A percentile compares a stretch with the other conserved stretches of the same genome.
phyloP scores from a whole-genome alignment of 2,113 vertebrate species.

The Gnathonemus longibarbis region DNA sequence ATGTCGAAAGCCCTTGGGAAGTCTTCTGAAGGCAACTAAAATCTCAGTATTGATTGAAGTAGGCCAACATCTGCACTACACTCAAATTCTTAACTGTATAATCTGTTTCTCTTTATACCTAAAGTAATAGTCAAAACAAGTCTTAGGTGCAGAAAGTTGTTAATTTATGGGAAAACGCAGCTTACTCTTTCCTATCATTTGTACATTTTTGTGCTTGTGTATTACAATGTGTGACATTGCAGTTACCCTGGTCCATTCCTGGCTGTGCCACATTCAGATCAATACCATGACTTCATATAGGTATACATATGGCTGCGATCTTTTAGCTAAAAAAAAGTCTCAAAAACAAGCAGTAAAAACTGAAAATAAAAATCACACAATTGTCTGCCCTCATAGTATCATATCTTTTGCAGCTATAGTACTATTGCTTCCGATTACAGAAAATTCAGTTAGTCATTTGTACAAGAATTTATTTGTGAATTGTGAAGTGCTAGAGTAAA shows the following conservation, averaged over 20 bases:
- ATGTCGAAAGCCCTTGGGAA: neutral
- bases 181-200: neutral
- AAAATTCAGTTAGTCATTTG: neutral
- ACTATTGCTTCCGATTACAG: neutral
- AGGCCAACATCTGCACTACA: neutral
- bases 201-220: neutral
- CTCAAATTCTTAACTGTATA: neutral
- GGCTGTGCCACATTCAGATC: neutral
- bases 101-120: neutral
- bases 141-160: neutral
- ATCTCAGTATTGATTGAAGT: neutral
- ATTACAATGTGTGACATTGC: neutral
- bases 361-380: neutral
- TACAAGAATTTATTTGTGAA: neutral
- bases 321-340: neutral
- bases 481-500: neutral
- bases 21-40: neutral
- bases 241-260: neutral
- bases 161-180: neutral
- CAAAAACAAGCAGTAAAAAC: neutral
- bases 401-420: neutral
- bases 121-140: neutral
- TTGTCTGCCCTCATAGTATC: neutral
- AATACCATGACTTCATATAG: neutral
- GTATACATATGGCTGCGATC: neutral